Evolutionary conservation across 2,797 vertebrate genomes (phyloP), one percentile per base, ranked within the genome.

Genomic region (Epinephelus malabaricus): DNA sequence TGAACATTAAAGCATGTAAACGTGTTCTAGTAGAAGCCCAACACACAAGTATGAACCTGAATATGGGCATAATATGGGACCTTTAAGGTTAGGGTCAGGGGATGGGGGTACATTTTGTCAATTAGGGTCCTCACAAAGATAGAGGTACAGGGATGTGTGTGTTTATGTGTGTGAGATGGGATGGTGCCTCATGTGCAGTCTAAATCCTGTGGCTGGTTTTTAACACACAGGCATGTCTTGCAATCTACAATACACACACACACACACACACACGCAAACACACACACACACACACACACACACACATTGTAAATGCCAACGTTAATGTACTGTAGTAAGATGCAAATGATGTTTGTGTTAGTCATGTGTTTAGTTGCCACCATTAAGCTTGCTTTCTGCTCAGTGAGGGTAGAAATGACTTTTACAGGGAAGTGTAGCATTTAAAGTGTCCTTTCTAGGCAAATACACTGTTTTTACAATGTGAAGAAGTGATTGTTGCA

Each of bases 271-370:
- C 25, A 34, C 43, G 54, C 49, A 56, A 53, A 45, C 11, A 46
- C 51, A 54, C 15, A 49, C 45, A 50, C 69, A 50, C 69, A 61
- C 78, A 45, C 60, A 65, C 47, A 51, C 76, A 63, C 58, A 46
- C 34, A 45, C 62, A 69, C 1, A 1, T 34, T 34, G 53, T 64
- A 81, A 82, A 85, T 73, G 53, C 43, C 76, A 70, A 66, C 21
- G 66, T 88, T 86, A 88, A 89, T 89, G 86, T 82, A 56, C 78
- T 85, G 82, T 62, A 78, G 40, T 38, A 27, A 68, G 72, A 84
- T 78, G 68, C 38, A 82, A 84, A 85, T 73, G 68, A 71, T 81
- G 78, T 85, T 81, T 81, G 61, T 74, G 72, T 73, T 54, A 64
- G 73, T 79, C 77, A 70, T 79, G 76, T 73, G 68, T 82, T 77